Conservation (phyloP, 2,888 invertebrate genomes). For the Cheilosia vulpina region DNA sequence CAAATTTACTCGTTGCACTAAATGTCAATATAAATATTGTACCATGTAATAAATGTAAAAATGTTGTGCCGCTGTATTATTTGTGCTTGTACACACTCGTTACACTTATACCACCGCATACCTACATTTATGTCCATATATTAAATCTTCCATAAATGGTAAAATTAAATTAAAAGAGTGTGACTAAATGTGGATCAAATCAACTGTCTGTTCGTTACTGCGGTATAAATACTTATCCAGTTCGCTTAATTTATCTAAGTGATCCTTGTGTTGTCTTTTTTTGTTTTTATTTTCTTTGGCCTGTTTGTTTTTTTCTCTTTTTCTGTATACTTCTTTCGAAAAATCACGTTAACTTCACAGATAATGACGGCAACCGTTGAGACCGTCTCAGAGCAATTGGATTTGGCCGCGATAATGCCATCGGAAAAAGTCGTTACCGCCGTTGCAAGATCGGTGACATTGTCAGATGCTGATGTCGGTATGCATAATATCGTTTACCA, state of each 20-base stretch:
- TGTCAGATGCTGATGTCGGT: slow-evolving; percentile 95
- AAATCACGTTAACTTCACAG: slow-evolving; percentile 84
- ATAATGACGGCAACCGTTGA: slow-evolving; percentile 98
- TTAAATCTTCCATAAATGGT: slow-evolving; percentile 57
- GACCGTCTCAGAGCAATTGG: slow-evolving; percentile 95
- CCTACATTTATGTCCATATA: slow-evolving; percentile 9
- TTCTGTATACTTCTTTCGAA: slow-evolving; percentile 47
- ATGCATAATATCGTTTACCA: slow-evolving; percentile 81
- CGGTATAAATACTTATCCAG: slow-evolving; percentile 19
- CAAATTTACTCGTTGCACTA: slow-evolving; percentile 41
- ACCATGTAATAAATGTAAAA: slow-evolving; percentile 45
- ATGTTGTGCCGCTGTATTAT: slow-evolving; percentile 58
- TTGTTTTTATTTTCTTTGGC: slow-evolving; percentile 51
- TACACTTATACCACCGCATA: slow-evolving; percentile 1
- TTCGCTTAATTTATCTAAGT: slow-evolving; percentile 67
- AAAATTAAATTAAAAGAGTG: slow-evolving; percentile 63
- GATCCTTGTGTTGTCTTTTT: slow-evolving; percentile 60
- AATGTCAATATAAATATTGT: slow-evolving; percentile 46
- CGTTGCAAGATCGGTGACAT: slow-evolving; percentile 93
- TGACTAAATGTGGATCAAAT: slow-evolving; percentile 70
- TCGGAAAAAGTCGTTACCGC: slow-evolving; percentile 90
- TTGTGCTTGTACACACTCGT: slow-evolving; percentile 48
- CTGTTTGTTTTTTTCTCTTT: slow-evolving; percentile 17
- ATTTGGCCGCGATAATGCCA: slow-evolving; percentile 93
- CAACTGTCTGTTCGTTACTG: slow-evolving; percentile 64